Conservation (phyloP, 1,140 invertebrate species). For the Eurytemora carolleeae region DNA sequence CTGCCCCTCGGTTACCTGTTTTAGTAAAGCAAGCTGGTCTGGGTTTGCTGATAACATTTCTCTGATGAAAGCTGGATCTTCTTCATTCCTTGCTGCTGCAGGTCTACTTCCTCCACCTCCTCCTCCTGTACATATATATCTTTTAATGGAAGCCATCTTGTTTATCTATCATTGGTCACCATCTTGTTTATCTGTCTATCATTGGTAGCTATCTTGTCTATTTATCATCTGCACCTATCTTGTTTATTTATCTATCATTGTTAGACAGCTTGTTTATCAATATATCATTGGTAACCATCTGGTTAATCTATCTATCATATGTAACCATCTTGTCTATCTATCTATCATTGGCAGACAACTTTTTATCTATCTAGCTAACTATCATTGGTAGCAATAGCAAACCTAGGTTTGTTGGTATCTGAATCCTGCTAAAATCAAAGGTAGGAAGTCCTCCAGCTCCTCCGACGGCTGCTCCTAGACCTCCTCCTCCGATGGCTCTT, state of each 20-base stretch:
- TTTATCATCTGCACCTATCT: not conserved
- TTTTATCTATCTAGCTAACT: not conserved
- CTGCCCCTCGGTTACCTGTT: too few species aligned
- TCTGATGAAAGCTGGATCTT: slow-evolving; percentile 67
- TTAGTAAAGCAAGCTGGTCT: slow-evolving; percentile 65
- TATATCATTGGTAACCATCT: not conserved
- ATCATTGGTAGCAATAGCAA: slow-evolving; percentile 7
- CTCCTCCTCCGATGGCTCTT: not conserved
- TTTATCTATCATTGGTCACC: not conserved
- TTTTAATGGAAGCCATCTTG: too few species aligned
- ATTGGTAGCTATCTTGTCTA: not conserved
- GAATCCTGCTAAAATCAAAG: slow-evolving; percentile 69
- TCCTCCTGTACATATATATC: not conserved
- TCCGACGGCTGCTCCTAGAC: not conserved
- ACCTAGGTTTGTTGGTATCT: slow-evolving; percentile 43
- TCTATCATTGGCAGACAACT: not conserved
- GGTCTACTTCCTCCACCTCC: slow-evolving; percentile 21
- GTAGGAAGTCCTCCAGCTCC: slow-evolving; percentile 28
- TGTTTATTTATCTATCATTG: not conserved
- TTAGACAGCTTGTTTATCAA: not conserved
- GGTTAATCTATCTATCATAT: not conserved
- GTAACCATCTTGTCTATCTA: not conserved
- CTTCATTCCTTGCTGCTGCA: slow-evolving; percentile 26
- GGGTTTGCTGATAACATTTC: slow-evolving; percentile 81
- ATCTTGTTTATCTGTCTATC: not conserved